A percentile compares a stretch with the other conserved stretches of the same genome.
These are phyloP conservation scores for Eupeodes latifasciatus DNA, from an alignment of 2,888 invertebrate genomes.

Conservation along the genomic window DNA sequence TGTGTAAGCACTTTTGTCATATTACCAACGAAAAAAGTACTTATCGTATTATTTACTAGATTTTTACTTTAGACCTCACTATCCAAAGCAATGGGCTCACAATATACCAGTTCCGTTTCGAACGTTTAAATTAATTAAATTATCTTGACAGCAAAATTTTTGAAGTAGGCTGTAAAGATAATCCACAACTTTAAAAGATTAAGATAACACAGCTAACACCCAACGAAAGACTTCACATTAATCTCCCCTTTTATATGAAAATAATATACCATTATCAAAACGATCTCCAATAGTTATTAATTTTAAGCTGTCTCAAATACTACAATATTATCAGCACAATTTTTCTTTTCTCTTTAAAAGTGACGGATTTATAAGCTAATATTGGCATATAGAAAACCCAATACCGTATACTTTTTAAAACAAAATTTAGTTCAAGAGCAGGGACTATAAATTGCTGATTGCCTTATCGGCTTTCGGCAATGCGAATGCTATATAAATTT, in stretches of 20 bases:
- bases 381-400: not conserved
- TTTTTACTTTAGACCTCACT: not conserved
- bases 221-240: not conserved
- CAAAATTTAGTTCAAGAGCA: conserved; percentile 21
- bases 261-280: not conserved
- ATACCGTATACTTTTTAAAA: not conserved
- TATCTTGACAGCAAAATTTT: not conserved
- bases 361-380: conserved; percentile 23
- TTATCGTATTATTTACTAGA: too few relatives aligned
- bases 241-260: not conserved
- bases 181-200: not conserved
- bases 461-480: not conserved
- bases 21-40: too few relatives aligned
- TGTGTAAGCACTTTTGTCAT: too few relatives aligned
- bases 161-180: conserved; percentile 7
- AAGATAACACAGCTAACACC: not conserved
- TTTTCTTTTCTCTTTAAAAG: not conserved
- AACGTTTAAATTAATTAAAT: not conserved
- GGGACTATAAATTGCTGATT: conserved; percentile 6
- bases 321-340: not conserved
- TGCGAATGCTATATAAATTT: conserved; percentile 6
- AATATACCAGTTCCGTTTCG: not conserved
- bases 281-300: conserved; percentile 4
- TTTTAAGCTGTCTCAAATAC: conserved; percentile 5
- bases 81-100: not conserved